Percentiles rank a stretch among this genome's conserved stretches.
These are phyloP conservation scores for Drosophila anomelani DNA, from an alignment of 2,888 invertebrate species.

Conservation along the genomic window DNA sequence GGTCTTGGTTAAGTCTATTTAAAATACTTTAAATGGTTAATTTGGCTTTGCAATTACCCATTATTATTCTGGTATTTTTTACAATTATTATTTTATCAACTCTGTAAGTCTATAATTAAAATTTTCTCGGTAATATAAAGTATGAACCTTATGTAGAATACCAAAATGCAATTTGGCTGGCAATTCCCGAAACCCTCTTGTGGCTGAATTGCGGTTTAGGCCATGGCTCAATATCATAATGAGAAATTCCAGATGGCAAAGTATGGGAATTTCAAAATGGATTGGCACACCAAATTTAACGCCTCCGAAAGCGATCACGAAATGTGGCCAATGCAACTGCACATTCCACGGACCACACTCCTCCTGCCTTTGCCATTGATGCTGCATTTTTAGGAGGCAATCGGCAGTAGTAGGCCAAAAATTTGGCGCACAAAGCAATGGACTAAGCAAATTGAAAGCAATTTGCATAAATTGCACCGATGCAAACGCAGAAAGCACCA, in stretches of 20 bases:
- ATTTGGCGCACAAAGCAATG: slow-evolving; percentile 49
- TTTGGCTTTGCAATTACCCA: neutral
- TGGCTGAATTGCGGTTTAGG: neutral
- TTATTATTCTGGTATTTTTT: neutral
- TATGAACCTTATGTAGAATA: neutral
- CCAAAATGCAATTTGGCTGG: neutral
- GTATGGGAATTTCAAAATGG: slow-evolving; percentile 19
- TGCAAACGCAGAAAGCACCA: slow-evolving; percentile 39
- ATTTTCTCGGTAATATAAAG: neutral
- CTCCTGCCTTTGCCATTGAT: slow-evolving; percentile 25
- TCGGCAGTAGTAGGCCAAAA: slow-evolving; percentile 40
- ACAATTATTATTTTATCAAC: neutral
- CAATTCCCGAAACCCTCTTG: neutral
- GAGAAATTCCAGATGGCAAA: slow-evolving; percentile 1
- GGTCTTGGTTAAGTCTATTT: too few relatives aligned
- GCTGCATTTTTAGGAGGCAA: slow-evolving; percentile 48
- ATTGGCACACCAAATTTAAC: slow-evolving; percentile 44
- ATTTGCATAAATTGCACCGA: slow-evolving; percentile 74
- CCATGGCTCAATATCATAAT: neutral
- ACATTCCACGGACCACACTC: neutral
- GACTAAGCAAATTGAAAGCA: slow-evolving; percentile 71
- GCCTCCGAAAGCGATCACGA: slow-evolving; percentile 44
- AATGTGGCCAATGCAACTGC: slow-evolving; percentile 26
- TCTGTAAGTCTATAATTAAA: too few relatives aligned
- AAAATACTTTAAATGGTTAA: neutral